Evolutionary conservation across 2,888 invertebrate species (phyloP).

Genomic region (Eutolmus rufibarbis): DNA sequence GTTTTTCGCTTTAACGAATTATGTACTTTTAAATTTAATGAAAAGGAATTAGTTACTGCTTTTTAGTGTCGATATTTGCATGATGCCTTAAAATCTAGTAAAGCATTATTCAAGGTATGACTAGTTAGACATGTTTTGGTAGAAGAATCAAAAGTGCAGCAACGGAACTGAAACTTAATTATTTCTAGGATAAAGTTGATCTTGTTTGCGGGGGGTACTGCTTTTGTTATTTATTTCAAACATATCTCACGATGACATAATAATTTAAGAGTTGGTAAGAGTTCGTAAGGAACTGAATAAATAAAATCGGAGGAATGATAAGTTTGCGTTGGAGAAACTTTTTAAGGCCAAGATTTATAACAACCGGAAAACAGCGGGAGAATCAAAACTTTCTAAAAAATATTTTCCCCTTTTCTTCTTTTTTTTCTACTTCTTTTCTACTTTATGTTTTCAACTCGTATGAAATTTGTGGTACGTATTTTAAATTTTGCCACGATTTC

Average conservation of each 20-base stretch:
- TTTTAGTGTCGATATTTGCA: background rate
- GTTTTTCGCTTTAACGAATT: background rate
- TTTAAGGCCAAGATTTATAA: too few relatives aligned
- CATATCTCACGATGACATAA: background rate
- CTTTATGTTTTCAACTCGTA: too few relatives aligned
- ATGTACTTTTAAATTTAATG: background rate
- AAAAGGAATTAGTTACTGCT: background rate
- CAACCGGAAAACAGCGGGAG: too few relatives aligned
- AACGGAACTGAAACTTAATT: background rate
- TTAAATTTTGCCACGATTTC: too few relatives aligned
- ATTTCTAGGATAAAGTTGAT: background rate
- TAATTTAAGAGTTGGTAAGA: background rate
- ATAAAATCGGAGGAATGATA: too few relatives aligned
- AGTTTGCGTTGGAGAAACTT: too few relatives aligned
- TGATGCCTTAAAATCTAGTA: conserved; percentile 18
- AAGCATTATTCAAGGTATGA: conserved; percentile 22
- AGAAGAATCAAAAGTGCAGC: background rate
- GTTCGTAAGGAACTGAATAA: too few relatives aligned
- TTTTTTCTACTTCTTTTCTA: too few relatives aligned
- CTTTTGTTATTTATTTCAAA: background rate
- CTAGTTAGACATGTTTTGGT: conserved; percentile 4
- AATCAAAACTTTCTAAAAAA: too few relatives aligned
- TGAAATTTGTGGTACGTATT: too few relatives aligned
- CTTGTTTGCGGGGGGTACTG: background rate
- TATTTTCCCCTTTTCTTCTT: too few relatives aligned